Evolutionary conservation across 1,140 invertebrate species (phyloP).

Genomic region (Tetramorium alpestre): DNA sequence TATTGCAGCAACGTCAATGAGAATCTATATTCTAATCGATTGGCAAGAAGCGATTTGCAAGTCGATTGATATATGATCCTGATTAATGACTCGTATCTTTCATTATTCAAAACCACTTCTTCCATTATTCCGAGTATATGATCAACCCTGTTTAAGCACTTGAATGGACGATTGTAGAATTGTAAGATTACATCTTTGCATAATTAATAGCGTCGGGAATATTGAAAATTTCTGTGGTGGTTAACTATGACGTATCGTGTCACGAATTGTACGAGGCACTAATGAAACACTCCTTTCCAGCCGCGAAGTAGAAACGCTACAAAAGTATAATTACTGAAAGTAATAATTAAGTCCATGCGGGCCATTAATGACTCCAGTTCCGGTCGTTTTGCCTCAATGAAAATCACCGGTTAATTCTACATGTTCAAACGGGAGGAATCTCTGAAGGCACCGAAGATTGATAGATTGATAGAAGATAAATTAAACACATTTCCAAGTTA

Average conservation of each 20-base stretch:
- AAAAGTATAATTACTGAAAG: constrained; percentile 77
- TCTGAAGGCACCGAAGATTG: constrained; percentile 40
- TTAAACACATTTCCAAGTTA: constrained; percentile 33
- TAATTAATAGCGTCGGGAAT: constrained; percentile 45
- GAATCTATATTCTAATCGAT: constrained; percentile 35
- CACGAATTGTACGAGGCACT: constrained; percentile 42
- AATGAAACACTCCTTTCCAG: constrained; percentile 40
- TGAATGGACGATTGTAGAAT: constrained; percentile 15
- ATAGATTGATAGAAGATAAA: constrained; percentile 51
- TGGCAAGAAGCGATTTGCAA: constrained; percentile 20
- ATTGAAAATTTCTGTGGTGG: constrained; percentile 43
- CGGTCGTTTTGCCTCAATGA: constrained; percentile 25
- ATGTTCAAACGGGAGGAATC: constrained; percentile 17
- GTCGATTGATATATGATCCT: constrained; percentile 30
- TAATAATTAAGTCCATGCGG: constrained; percentile 75
- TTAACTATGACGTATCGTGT: constrained; percentile 41
- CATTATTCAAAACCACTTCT: constrained; percentile 16
- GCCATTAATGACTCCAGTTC: constrained; percentile 52
- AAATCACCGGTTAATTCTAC: constrained; percentile 12
- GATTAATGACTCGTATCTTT: constrained; percentile 23
- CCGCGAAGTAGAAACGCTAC: neutral
- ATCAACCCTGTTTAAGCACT: neutral
- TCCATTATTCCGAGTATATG: constrained; percentile 11
- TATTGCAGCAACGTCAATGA: constrained; percentile 10
- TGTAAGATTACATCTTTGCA: constrained; percentile 34